Base-by-base conservation (phyloP, 2,888 invertebrate species). In the Sacculina carcini region DNA sequence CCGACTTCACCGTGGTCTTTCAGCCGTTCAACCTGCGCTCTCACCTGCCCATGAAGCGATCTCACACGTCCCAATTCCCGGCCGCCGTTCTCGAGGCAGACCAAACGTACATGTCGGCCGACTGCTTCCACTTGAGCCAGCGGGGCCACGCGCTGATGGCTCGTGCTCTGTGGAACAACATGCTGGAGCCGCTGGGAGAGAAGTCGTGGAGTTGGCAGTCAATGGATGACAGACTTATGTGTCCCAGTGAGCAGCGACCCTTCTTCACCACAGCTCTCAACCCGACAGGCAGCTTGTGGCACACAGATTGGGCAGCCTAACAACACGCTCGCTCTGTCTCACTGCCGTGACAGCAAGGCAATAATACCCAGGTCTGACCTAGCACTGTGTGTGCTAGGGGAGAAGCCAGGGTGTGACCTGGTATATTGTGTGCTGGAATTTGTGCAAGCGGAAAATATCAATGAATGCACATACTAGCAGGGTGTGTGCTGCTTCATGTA, bases 101-200 rank as follows among this genome's bases (percentile, higher is more conserved):
- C 61, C 64, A 66, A 36, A 62, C 67, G 1, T 73, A 67, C 60
- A 61, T 74, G 47, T 71, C 75, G 0, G 61, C 63, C 34, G 77
- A 77, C 60, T 76, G 76, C 60, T 76, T 76, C 57, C 76, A 77
- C 60, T 62, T 74, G n/a, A 44, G 44, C 19, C 51, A 51, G 34
- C 44, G 47, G 6, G 34, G 44, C 5, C 51, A 51, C 34, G 19
- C 51, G 1, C 46, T 51, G 12, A 46, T 69, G 56, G 66, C 71
- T 19, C 73, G 72, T 59, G 66, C 68, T 12, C 58, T 74, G 2
- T 76, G 76, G 76, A 75, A 75, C 58, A 75, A 73, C 57, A 65
- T 76, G 63, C 56, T 76, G 52, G 68, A 74, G 60, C 67, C 69
- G 14, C 65, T 69, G 1, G 69, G 68, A 2, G 58, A 65, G 34